Percentiles rank a stretch among this genome's conserved stretches.
phyloP scores from a whole-genome alignment of 2,888 invertebrate species.

The Reticulitermes lucifugus region DNA sequence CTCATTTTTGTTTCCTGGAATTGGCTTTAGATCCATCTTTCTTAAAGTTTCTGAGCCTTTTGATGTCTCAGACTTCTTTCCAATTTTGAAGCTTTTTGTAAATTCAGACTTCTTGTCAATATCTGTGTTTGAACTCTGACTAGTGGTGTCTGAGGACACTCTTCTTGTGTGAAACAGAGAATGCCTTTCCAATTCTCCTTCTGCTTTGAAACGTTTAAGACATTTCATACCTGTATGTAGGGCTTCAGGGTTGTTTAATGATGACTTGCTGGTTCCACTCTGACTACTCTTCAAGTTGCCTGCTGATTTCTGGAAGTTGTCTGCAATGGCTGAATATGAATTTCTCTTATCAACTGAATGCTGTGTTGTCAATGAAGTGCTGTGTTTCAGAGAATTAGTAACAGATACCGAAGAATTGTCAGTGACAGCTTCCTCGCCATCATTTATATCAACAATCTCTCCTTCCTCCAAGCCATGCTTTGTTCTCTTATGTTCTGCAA shows the following conservation, averaged over 20 bases:
- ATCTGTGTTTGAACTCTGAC: neutral
- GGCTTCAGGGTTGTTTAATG: no score
- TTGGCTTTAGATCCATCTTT: neutral
- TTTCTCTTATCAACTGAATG: neutral
- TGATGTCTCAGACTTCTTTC: neutral
- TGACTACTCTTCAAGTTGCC: no score
- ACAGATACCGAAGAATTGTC: neutral
- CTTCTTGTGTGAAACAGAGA: neutral
- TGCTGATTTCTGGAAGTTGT: neutral
- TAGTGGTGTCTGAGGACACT: neutral
- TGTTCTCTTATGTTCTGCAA: constrained; percentile 64
- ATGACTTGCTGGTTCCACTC: no score
- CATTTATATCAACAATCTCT: neutral
- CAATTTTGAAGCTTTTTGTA: neutral
- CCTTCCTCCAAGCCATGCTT: constrained; percentile 59
- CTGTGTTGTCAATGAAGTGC: neutral
- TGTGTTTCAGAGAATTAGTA: no score
- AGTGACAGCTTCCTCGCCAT: neutral
- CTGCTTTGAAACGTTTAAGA: constrained; percentile 7
- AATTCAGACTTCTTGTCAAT: neutral
- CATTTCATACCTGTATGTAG: constrained; percentile 11
- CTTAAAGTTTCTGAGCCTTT: neutral
- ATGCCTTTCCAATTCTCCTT: constrained; percentile 24
- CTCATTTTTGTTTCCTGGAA: constrained; percentile 1
- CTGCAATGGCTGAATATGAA: neutral